Evolutionary conservation across 2,113 vertebrate genomes (phyloP).

Genomic region (Brevimyrus niger): DNA sequence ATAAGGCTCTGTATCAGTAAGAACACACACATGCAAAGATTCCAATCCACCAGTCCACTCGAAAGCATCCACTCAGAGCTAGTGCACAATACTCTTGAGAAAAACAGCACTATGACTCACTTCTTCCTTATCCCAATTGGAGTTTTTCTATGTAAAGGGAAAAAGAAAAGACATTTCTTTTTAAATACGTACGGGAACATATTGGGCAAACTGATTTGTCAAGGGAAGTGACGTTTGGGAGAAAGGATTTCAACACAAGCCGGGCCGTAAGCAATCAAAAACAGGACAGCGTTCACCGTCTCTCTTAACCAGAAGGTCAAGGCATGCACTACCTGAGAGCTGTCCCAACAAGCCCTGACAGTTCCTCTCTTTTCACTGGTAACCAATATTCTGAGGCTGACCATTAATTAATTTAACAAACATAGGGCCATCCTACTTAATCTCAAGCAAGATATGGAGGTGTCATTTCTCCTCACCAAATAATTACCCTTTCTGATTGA

Average conservation of each 20-base stretch:
- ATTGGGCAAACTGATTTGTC: conserved; percentile 24
- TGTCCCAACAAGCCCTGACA: conserved; percentile 4
- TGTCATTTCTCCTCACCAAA: not conserved
- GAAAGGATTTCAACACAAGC: conserved; percentile 15
- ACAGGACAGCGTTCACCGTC: not conserved
- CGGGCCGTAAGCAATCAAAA: conserved; percentile 4
- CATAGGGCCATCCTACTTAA: not conserved
- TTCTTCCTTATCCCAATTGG: conserved; percentile 70
- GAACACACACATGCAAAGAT: conserved; percentile 15
- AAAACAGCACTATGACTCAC: conserved; percentile 57
- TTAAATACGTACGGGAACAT: conserved; percentile 38
- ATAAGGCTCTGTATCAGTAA: not conserved
- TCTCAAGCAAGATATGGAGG: not conserved
- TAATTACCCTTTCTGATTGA: not conserved
- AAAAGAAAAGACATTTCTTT: conserved; percentile 46
- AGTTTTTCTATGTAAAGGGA: conserved; percentile 65
- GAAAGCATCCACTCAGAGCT: conserved; percentile 12
- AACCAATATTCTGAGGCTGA: not conserved
- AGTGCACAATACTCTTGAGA: conserved; percentile 4
- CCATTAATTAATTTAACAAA: not conserved
- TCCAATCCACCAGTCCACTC: not conserved
- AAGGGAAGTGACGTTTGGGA: conserved; percentile 15
- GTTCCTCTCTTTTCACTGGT: not conserved
- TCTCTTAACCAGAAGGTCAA: conserved; percentile 6
- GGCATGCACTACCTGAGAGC: conserved; percentile 18